Evolutionary conservation across 2,113 vertebrate genomes (phyloP).

Genomic region (Typhlomys cinereus): DNA sequence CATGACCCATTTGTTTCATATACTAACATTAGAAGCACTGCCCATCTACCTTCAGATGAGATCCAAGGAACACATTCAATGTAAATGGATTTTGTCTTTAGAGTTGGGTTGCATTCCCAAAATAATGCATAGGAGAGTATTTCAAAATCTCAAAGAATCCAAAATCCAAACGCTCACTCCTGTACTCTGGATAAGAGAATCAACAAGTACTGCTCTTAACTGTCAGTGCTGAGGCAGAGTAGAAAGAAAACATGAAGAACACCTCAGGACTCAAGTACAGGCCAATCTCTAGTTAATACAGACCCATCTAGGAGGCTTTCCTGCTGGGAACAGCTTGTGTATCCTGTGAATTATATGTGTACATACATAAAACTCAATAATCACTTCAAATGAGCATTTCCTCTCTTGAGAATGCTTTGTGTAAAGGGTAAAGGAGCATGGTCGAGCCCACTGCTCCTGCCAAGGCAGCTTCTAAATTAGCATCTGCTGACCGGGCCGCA

Average conservation of each 20-base stretch:
- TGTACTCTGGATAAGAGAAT: neutral
- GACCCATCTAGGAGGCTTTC: neutral
- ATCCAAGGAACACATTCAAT: neutral
- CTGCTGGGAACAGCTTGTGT: accelerated
- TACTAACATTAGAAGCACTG: neutral
- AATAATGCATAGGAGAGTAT: neutral
- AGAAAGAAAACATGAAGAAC: accelerated
- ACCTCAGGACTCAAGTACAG: neutral
- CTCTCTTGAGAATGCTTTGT: constrained; percentile 15
- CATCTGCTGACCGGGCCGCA: neutral
- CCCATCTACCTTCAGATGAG: neutral
- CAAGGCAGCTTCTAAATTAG: constrained; percentile 45
- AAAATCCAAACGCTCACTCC: neutral
- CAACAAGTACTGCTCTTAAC: accelerated
- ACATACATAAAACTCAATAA: neutral
- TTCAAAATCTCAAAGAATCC: neutral
- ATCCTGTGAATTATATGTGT: neutral
- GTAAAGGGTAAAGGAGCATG: constrained; percentile 39
- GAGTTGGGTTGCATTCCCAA: too few species aligned
- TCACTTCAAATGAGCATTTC: neutral
- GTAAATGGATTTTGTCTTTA: neutral
- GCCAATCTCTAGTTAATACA: neutral
- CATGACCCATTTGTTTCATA: too few species aligned
- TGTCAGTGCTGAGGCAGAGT: accelerated
- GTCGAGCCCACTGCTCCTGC: constrained; percentile 1